Evolutionary conservation across 2,113 vertebrate species (phyloP), one percentile per base, ranked within the genome.

Genomic region (Daphoenositta chrysoptera): DNA sequence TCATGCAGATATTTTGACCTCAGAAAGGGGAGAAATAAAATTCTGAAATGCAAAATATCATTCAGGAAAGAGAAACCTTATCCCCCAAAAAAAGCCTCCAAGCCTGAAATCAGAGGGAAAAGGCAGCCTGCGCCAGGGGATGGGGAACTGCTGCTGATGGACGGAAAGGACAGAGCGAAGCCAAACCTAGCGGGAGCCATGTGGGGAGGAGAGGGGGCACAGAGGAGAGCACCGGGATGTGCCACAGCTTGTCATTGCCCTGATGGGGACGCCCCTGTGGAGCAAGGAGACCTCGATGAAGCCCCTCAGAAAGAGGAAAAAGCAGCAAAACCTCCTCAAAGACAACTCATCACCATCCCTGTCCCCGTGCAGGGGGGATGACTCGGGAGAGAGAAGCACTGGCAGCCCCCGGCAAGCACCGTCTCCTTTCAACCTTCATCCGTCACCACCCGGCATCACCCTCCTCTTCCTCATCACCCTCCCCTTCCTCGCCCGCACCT

Each of bases 391-490:
- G 66, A 69, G 44, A 70, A 65, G 53, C 12, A 0, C 50, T 2
- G 44, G 56, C 75, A 90, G 33, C 48, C 44, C 57, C 27, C 4
- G 12, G 56, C 33, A 14, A 58, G 75, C 42, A 42, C 21, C 1
- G 53, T 90, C 94, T 90, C 92, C 94, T 95, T 97, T 93, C 93
- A 95, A 90, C 87, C 96, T 87, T 87, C 89, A 93, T 77, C 76
- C 30, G 28, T n/a, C 47, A 30, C 40, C 56, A 28, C 13, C 42
- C 47, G 60, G 86, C 83, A 73, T 44, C 78, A 42, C 30, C 65
- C 6, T 87, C 48, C 51, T 31, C 89, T 61, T 60, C 60, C 37
- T 73, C 64, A 21, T 13, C 71, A 14, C 31, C 78, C 42, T 89
- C 44, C 48, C 72, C 68, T 75, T 51, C 73, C 75, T 91, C 33